phyloP scores from a whole-genome alignment of 2,888 invertebrate genomes.

The Tinea semifulvella region DNA sequence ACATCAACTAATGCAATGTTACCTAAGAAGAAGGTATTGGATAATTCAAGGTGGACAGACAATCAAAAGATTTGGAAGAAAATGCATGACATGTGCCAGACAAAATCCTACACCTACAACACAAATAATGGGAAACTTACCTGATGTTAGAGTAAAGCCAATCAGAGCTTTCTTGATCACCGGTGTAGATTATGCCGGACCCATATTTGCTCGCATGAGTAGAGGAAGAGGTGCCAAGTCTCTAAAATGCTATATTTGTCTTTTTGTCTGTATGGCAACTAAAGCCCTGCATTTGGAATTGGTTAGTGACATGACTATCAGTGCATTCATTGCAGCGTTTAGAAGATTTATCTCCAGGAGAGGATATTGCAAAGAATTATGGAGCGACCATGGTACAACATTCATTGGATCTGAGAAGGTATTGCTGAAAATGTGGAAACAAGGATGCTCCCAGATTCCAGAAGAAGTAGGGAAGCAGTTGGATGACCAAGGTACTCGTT shows the following conservation, averaged over 20 bases:
- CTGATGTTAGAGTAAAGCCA: slow-evolving; percentile 11
- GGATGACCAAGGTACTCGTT: slow-evolving; percentile 19
- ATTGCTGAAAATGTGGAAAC: too few species aligned
- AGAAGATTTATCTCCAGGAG: slow-evolving; percentile 20
- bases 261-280: slow-evolving; percentile 23
- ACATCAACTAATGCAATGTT: slow-evolving; percentile 21
- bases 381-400: slow-evolving; percentile 22
- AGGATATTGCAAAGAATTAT: slow-evolving; percentile 18
- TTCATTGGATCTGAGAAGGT: slow-evolving; percentile 22
- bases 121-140: slow-evolving; percentile 14
- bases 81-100: slow-evolving; percentile 14
- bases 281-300: slow-evolving; percentile 26
- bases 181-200: slow-evolving; percentile 17
- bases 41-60: slow-evolving; percentile 21
- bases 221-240: slow-evolving; percentile 15
- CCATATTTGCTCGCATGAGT: slow-evolving; percentile 14
- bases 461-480: slow-evolving; percentile 14
- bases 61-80: too few species aligned
- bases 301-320: slow-evolving; percentile 24
- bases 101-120: not conserved
- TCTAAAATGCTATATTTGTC: slow-evolving; percentile 16
- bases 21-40: slow-evolving; percentile 21
- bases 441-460: too few species aligned
- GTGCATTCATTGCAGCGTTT: slow-evolving; percentile 24
- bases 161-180: slow-evolving; percentile 9